Percentiles rank a stretch among this genome's conserved stretches.
Evolutionary conservation across 2,888 invertebrate species (phyloP).

Genomic region (Andrena flavipes): DNA sequence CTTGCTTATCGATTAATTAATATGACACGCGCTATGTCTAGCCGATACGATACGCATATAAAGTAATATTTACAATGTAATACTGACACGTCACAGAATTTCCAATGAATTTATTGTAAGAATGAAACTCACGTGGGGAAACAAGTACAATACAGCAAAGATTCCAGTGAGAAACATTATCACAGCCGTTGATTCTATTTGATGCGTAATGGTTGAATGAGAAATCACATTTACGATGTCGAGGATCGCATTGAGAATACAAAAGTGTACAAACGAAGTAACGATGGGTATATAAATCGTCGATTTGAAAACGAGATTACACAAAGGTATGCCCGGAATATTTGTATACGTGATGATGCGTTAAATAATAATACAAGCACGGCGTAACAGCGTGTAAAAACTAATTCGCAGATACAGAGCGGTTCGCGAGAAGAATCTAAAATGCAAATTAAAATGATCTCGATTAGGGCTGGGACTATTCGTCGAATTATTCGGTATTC

Average conservation of each 20-base stretch:
- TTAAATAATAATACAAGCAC: slow-evolving; percentile 23
- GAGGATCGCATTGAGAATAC: slow-evolving; percentile 14
- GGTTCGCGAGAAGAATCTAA: neutral
- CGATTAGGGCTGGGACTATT: too few species aligned
- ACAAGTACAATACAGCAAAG: slow-evolving; percentile 40
- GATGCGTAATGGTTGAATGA: slow-evolving; percentile 12
- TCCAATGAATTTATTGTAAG: slow-evolving; percentile 47
- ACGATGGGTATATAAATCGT: slow-evolving; percentile 12
- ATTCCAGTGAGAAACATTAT: slow-evolving; percentile 43
- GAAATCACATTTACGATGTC: slow-evolving; percentile 12
- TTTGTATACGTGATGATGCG: slow-evolving; percentile 17
- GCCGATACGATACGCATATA: slow-evolving; percentile 10
- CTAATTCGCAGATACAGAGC: neutral
- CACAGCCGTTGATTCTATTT: slow-evolving; percentile 46
- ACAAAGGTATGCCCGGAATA: slow-evolving; percentile 27
- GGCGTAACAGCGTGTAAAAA: neutral
- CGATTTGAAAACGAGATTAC: slow-evolving; percentile 2
- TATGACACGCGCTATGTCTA: slow-evolving; percentile 20
- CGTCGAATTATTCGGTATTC: too few species aligned
- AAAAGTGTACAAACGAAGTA: slow-evolving; percentile 30
- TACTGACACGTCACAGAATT: slow-evolving; percentile 43
- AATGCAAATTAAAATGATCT: neutral
- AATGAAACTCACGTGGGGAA: slow-evolving; percentile 39
- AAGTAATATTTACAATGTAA: slow-evolving; percentile 43
- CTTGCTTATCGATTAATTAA: slow-evolving; percentile 24